Base-by-base conservation (phyloP, 2,797 vertebrate genomes). In the Eulemur rubriventer region DNA sequence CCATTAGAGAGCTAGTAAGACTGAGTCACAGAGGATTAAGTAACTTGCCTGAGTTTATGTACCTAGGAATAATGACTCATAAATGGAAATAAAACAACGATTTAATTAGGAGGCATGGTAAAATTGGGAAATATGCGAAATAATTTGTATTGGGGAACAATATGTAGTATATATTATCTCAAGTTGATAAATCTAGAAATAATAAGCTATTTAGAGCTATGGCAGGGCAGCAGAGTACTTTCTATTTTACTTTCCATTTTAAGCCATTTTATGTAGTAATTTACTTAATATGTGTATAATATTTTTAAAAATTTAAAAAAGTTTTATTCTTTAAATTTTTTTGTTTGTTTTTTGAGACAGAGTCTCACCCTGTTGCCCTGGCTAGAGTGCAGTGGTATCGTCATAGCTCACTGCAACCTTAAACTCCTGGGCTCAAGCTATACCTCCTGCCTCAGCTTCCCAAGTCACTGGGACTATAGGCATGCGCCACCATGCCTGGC, bases 211-310 rank as follows among this genome's bases (percentile, higher is more conserved):
- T 82, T 87, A 78, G 20, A 87, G 7, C 38, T 72, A 12, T 35
- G 7, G 33, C 12, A 69, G 17, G 10, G 30, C 9, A 26, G 50
- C 43, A 26, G 38, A 57, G 50, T 50, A 78, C 33, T 35, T 52
- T 52, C 20, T 78, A 50, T 48, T 67, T 76, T 78, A 80, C 30
- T 87, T 87, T 70, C 14, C 7, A 41, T 50, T 93, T 93, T 87
- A 61, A 79, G 46, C n/a, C 50, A 30, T 38, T 17, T 46, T 83
- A 73, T 33, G 59, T 6, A 61, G 6, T 61, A 65, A 70, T 79
- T 93, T 79, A 52, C 35, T 79, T 93, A 70, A 70, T 87, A 41
- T 8, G 6, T 86, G 13, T 26, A 38, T 69, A 48, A 69, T 57
- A 52, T 78, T 78, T 73, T 78, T n/a, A 7, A 76, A 50, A 59